Percentiles rank a stretch among this genome's conserved stretches.
These are phyloP conservation scores for Athalia rosae DNA, from an alignment of 2,888 invertebrate species.

Conservation along the genomic window DNA sequence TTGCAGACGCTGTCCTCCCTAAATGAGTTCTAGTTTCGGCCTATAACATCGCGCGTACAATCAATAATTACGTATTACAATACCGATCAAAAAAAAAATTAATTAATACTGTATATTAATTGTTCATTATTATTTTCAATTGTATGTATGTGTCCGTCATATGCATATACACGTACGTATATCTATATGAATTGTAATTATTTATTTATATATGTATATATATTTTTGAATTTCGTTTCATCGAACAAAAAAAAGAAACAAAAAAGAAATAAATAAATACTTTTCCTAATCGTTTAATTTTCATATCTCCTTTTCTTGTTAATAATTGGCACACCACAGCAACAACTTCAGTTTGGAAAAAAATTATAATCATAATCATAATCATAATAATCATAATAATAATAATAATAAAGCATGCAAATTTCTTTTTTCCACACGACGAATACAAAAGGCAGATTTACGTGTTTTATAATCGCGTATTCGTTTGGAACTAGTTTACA, in stretches of 20 bases:
- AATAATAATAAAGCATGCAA: conserved; percentile 60
- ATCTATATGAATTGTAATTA: not conserved
- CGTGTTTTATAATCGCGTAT: no score
- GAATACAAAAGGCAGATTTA: conserved; percentile 9
- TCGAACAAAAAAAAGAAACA: no score
- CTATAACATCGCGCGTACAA: no score
- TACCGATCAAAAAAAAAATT: no score
- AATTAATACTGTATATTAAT: no score
- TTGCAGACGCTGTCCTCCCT: no score
- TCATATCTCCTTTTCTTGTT: conserved; percentile 53
- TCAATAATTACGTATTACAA: no score
- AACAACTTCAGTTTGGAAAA: conserved; percentile 65
- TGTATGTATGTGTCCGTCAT: not conserved
- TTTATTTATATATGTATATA: not conserved
- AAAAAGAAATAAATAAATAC: no score
- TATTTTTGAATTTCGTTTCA: conserved; percentile 49
- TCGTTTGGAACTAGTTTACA: not conserved
- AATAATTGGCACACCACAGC: conserved; percentile 71
- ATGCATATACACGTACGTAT: conserved; percentile 1
- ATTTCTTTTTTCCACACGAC: conserved; percentile 46
- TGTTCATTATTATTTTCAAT: not conserved
- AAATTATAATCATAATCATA: no score
- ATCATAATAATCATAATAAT: no score
- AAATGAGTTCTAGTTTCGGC: no score
- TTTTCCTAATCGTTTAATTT: not conserved